Evolutionary conservation across 2,113 vertebrate genomes (phyloP), one percentile per base, ranked within the genome.

Genomic region (Hyaena hyaena): DNA sequence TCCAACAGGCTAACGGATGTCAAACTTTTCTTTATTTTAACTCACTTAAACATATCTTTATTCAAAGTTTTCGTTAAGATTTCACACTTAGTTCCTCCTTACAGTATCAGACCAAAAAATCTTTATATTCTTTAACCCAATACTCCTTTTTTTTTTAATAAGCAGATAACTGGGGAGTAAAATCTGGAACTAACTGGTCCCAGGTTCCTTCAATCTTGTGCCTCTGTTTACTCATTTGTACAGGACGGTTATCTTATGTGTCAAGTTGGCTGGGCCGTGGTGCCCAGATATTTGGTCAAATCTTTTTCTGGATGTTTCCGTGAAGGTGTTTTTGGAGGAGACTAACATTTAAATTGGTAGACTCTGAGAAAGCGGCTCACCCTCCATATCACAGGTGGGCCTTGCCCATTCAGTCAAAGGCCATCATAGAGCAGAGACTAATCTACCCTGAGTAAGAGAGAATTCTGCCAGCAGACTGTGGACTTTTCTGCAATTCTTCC

Each of bases 71-170:
- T 73, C 53, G 39, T 50, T 76, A 65, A 24, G 58, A 93, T 76
- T 93, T 91, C 58, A 55, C 10, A 86, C 21, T 26, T 48, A 68
- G 85, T 43, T 93, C 58, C 24, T 81, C 73, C 53, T 80, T 74
- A 82, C 1, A 31, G 19, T 11, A 74, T 6, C 1, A 66, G 15
- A 81, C 50, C 53, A 81, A 83, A 83, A 95, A 88, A 69, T 39
- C 39, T 81, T 97, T 65, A 24, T 85, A 66, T 45, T 81, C 74
- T 39, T 90, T 90, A 95, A 28, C 19, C 31, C 65, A 80, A 93
- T 50, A 81, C 5, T 90, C 11, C 6, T 66, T 68, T 69, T 81
- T 90, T 43, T 76, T 31, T 39, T 39, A 39, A 68, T 68, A 68
- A 61, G 26, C 48, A 95, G 33, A 15, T 73, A 85, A 79, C 0